phyloP scores from a whole-genome alignment of 2,797 vertebrate genomes.

The Macropodus opercularis region DNA sequence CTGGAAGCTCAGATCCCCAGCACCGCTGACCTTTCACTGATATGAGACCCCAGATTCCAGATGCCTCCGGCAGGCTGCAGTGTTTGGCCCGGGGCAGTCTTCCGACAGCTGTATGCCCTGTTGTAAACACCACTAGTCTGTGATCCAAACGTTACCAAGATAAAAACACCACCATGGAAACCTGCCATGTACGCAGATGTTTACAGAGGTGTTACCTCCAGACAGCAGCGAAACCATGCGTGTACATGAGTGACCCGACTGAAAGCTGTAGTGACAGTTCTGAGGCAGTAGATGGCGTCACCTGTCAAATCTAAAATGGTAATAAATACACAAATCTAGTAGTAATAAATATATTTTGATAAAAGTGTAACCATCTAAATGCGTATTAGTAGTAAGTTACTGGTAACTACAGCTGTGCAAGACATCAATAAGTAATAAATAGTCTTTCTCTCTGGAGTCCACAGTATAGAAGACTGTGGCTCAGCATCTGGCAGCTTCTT shows the following conservation, averaged over 20 bases:
- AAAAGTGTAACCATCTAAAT: too few species aligned
- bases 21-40: conserved; percentile 63
- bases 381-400: neutral
- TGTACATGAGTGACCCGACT: too few species aligned
- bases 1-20: conserved; percentile 12
- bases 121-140: conserved; percentile 29
- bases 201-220: neutral
- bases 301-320: conserved; percentile 3
- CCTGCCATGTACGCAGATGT: too few species aligned
- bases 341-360: too few species aligned
- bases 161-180: too few species aligned
- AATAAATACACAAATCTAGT: too few species aligned
- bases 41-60: conserved; percentile 40
- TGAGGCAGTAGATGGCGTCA: conserved; percentile 45
- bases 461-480: too few species aligned
- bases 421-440: neutral
- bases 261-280: neutral
- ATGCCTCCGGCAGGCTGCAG: conserved; percentile 29
- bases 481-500: too few species aligned
- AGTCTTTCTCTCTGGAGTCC: too few species aligned
- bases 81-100: conserved; percentile 41
- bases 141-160: too few species aligned
- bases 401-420: neutral
- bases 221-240: neutral
- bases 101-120: conserved; percentile 28